phyloP scores from a whole-genome alignment of 2,888 invertebrate species.

The Chirona hameri region DNA sequence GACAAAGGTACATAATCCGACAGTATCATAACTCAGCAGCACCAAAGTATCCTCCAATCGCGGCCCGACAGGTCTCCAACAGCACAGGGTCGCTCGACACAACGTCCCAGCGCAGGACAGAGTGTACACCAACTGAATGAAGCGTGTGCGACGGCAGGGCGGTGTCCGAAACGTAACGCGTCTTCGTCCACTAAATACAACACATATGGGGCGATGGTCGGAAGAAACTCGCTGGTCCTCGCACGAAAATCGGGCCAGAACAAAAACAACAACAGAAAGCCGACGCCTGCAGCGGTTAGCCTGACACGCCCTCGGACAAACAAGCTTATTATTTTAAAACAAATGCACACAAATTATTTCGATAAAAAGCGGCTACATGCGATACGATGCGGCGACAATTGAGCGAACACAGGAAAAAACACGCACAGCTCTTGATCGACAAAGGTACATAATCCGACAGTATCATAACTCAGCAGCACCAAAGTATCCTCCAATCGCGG shows the following conservation, averaged over 20 bases:
- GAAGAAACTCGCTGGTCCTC: no score
- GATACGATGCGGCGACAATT: neutral
- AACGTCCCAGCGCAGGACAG: no score
- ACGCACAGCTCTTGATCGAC: neutral
- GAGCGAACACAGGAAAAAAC: neutral
- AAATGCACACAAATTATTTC: neutral
- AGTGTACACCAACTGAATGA: no score
- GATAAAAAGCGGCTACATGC: neutral
- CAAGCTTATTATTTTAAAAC: neutral
- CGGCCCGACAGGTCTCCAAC: neutral
- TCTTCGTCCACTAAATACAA: no score
- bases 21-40: neutral
- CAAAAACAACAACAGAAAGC: neutral
- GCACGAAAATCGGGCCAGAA: no score
- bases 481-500: neutral
- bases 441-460: no score
- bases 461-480: neutral
- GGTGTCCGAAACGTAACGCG: no score
- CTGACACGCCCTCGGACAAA: neutral
- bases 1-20: no score
- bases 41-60: neutral
- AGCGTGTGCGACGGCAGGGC: no score
- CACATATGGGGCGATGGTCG: no score
- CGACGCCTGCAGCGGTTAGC: neutral
- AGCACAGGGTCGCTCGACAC: no score